Conservation (phyloP, 2,113 vertebrate species). For the Alethe castanea region DNA sequence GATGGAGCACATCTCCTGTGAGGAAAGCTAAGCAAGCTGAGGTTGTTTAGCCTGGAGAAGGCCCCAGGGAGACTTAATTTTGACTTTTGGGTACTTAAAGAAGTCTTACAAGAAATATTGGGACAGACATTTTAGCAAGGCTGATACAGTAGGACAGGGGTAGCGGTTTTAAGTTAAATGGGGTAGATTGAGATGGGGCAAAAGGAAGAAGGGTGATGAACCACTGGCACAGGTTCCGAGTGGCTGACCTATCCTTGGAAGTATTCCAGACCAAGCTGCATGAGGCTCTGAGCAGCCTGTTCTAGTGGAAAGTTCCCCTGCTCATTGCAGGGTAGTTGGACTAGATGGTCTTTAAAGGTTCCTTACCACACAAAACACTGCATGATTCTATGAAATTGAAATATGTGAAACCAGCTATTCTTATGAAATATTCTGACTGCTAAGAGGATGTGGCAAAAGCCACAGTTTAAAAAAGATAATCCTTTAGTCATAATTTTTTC, state of each 20-base stretch:
- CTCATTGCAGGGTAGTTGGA: background rate
- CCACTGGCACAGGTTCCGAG: background rate
- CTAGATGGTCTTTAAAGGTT: background rate
- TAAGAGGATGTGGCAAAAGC: background rate
- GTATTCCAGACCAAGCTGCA: background rate
- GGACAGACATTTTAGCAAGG: background rate
- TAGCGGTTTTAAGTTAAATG: background rate
- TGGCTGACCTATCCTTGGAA: background rate
- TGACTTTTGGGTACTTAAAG: background rate
- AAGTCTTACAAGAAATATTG: background rate
- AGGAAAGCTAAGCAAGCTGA: background rate
- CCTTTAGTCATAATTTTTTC: background rate
- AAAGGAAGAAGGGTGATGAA: background rate
- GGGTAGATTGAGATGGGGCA: background rate
- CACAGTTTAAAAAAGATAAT: background rate
- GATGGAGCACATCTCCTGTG: background rate
- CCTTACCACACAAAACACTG: background rate
- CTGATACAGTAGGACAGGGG: background rate
- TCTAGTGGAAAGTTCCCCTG: background rate
- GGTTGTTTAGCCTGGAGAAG: background rate
- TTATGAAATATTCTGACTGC: background rate
- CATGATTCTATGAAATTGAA: background rate
- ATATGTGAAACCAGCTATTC: background rate
- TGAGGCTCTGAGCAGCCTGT: background rate
- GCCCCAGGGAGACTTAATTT: background rate